Conservation (phyloP, 2,113 vertebrate genomes). For the Dasyornis broadbenti region DNA sequence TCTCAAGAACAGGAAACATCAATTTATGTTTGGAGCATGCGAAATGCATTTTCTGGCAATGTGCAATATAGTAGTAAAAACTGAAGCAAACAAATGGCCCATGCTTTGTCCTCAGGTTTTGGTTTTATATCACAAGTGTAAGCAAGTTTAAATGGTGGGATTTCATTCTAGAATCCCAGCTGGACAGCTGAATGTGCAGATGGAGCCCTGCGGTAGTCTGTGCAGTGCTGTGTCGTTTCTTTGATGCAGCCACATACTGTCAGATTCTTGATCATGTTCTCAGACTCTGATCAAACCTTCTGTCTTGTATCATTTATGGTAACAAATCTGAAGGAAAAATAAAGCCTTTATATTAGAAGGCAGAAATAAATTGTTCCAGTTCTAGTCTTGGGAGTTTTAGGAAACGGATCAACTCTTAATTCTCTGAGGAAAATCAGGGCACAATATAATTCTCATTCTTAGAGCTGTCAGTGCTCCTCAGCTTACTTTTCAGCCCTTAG, state of each 20-base stretch:
- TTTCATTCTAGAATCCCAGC: neutral
- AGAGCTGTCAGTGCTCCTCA: neutral
- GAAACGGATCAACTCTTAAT: neutral
- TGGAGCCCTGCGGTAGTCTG: slow-evolving; percentile 13
- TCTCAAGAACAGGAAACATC: neutral
- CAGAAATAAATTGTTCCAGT: neutral
- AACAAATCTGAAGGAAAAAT: slow-evolving; percentile 16
- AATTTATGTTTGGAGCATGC: neutral
- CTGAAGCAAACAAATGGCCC: neutral
- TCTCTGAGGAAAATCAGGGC: neutral
- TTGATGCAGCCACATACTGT: slow-evolving; percentile 10
- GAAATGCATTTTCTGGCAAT: neutral
- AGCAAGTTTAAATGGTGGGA: neutral
- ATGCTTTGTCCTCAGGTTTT: neutral
- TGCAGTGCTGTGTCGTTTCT: neutral
- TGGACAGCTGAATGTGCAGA: slow-evolving; percentile 28
- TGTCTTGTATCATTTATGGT: slow-evolving; percentile 19
- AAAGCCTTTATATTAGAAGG: neutral
- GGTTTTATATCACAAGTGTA: neutral
- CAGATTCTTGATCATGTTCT: slow-evolving; percentile 34
- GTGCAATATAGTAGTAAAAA: neutral
- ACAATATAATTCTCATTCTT: neutral
- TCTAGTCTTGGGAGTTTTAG: neutral
- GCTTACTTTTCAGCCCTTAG: neutral
- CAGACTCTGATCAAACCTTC: slow-evolving; percentile 17